A percentile compares a stretch with the other conserved stretches of the same genome.
Evolutionary conservation across 1,140 invertebrate genomes (phyloP).

Genomic region (Varroa destructor): DNA sequence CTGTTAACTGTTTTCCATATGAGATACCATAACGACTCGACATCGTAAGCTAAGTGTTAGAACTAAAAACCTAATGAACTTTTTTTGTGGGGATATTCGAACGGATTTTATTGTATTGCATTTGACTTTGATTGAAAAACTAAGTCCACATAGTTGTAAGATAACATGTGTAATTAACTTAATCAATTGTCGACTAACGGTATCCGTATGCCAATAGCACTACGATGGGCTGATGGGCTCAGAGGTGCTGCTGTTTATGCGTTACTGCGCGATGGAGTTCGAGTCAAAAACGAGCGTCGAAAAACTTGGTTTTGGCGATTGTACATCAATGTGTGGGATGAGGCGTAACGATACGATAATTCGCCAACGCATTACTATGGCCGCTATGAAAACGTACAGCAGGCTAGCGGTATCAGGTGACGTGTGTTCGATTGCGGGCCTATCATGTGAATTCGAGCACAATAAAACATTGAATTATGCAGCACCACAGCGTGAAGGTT

Average conservation of each 20-base stretch:
- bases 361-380: neutral
- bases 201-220: neutral
- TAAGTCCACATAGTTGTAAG: too few species aligned
- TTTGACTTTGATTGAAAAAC: too few species aligned
- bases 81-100: too few species aligned
- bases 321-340: neutral
- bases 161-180: too few species aligned
- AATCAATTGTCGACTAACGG: neutral
- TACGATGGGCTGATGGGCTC: neutral
- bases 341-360: neutral
- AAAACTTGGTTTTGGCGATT: neutral
- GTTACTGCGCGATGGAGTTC: slow-evolving; percentile 12
- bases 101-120: too few species aligned
- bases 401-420: neutral
- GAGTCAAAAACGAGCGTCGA: neutral
- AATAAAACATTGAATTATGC: neutral
- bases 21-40: too few species aligned
- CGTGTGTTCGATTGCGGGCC: neutral
- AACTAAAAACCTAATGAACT: too few species aligned
- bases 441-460: neutral
- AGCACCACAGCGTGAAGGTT: neutral
- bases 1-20: too few species aligned
- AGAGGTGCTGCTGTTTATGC: slow-evolving; percentile 4
- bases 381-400: slow-evolving; percentile 8
- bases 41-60: too few species aligned